Evolutionary conservation across 1,140 invertebrate species (phyloP).

Genomic region (Lethrus apterus): DNA sequence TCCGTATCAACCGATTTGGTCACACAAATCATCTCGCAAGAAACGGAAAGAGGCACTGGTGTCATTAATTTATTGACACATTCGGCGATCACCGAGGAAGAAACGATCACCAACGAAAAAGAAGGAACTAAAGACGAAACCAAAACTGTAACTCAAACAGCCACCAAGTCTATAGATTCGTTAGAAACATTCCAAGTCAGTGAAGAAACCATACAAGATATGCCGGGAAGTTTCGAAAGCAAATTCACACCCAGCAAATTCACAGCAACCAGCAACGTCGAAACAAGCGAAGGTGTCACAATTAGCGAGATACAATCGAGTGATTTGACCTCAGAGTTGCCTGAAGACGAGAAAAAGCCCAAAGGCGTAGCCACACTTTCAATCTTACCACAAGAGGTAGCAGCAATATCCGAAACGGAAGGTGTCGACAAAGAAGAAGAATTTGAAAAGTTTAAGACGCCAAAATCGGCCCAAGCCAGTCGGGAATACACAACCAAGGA

Average conservation of each 20-base stretch:
- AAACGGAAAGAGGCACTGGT: constrained; percentile 43
- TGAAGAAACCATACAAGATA: constrained; percentile 49
- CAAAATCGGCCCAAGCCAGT: constrained; percentile 43
- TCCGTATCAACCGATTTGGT: constrained; percentile 44
- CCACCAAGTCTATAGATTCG: constrained; percentile 47
- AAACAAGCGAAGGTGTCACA: constrained; percentile 47
- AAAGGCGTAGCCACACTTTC: constrained; percentile 44
- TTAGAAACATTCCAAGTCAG: constrained; percentile 47
- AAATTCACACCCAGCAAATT: constrained; percentile 41
- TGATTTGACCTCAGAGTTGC: constrained; percentile 48
- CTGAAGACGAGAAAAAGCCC: constrained; percentile 45
- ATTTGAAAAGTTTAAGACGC: constrained; percentile 41
- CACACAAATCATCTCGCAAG: constrained; percentile 45
- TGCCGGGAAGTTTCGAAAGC: constrained; percentile 44
- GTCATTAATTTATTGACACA: constrained; percentile 48
- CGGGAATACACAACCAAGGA: constrained; percentile 46
- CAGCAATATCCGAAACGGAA: constrained; percentile 47
- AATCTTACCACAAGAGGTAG: constrained; percentile 50
- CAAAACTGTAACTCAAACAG: constrained; percentile 39
- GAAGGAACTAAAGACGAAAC: constrained; percentile 43
- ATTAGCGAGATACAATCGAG: constrained; percentile 50
- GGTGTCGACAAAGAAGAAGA: constrained; percentile 48
- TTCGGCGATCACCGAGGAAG: constrained; percentile 46
- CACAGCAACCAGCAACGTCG: constrained; percentile 46
- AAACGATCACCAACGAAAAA: constrained; percentile 47